These are phyloP conservation scores for Oxygymnocypris stewartii DNA, from an alignment of 2,113 vertebrate species.

Conservation along the genomic window DNA sequence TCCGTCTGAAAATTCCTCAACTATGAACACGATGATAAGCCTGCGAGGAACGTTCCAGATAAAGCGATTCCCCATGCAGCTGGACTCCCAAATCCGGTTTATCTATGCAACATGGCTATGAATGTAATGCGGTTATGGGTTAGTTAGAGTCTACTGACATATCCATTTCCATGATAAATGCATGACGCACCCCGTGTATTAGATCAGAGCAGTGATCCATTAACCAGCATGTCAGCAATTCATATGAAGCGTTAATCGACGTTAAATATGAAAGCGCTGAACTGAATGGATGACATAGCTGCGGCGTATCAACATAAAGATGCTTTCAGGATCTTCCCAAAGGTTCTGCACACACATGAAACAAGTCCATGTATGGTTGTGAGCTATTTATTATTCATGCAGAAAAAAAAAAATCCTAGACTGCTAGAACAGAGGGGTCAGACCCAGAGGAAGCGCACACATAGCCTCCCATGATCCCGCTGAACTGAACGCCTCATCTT, in stretches of 20 bases:
- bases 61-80: conserved; percentile 3
- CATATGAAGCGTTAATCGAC: background rate
- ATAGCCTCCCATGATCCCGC: background rate
- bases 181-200: background rate
- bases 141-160: conserved; percentile 9
- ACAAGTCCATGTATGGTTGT: conserved; percentile 8
- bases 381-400: conserved; percentile 55
- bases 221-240: conserved; percentile 7
- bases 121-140: conserved; percentile 12
- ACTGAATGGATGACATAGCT: background rate
- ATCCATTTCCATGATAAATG: conserved; percentile 1
- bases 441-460: background rate
- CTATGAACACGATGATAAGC: conserved; percentile 9
- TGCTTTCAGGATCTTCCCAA: background rate
- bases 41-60: conserved; percentile 6
- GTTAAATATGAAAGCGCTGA: background rate
- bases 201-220: background rate
- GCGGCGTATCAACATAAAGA: background rate
- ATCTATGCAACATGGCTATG: background rate
- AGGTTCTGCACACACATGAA: background rate
- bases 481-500: background rate
- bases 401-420: conserved; percentile 49
- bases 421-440: conserved; percentile 45
- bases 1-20: conserved; percentile 26
- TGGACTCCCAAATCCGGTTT: background rate